A percentile compares a stretch with the other conserved stretches of the same genome.
Conservation (phyloP, 2,888 invertebrate genomes). For the Ametastegia equiseti region DNA sequence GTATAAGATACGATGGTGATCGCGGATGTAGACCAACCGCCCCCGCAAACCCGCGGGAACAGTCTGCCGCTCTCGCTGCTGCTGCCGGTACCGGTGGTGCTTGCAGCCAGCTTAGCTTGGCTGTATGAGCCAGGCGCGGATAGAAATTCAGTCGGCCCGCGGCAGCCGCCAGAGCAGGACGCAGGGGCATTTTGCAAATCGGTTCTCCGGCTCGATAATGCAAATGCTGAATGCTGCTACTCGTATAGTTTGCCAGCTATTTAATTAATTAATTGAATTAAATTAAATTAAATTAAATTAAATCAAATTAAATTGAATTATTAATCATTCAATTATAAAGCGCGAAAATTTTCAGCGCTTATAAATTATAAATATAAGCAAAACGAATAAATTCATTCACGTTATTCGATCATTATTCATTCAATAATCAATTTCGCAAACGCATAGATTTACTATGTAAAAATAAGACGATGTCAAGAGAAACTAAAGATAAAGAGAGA, state of each 20-base stretch:
- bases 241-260: not conserved
- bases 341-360: not conserved
- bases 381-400: not conserved
- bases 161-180: slow-evolving; percentile 69
- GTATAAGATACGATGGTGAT: slow-evolving; percentile 4
- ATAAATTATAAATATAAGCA: too few species aligned
- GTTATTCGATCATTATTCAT: not conserved
- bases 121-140: not conserved
- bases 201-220: slow-evolving; percentile 32
- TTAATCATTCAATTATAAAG: not conserved
- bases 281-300: not conserved
- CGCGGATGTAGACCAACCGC: not conserved
- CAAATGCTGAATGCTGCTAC: not conserved
- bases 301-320: not conserved
- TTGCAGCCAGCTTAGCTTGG: too few species aligned
- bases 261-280: too few species aligned
- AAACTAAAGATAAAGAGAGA: too few species aligned
- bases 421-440: not conserved
- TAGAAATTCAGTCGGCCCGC: slow-evolving; percentile 68
- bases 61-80: not conserved
- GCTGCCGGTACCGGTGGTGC: too few species aligned
- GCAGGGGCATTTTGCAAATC: slow-evolving; percentile 49
- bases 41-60: slow-evolving; percentile 34
- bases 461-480: too few species aligned
- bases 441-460: too few species aligned